Base-by-base conservation (phyloP, 2,888 invertebrate species). In the Habroteleia sp. region DNA sequence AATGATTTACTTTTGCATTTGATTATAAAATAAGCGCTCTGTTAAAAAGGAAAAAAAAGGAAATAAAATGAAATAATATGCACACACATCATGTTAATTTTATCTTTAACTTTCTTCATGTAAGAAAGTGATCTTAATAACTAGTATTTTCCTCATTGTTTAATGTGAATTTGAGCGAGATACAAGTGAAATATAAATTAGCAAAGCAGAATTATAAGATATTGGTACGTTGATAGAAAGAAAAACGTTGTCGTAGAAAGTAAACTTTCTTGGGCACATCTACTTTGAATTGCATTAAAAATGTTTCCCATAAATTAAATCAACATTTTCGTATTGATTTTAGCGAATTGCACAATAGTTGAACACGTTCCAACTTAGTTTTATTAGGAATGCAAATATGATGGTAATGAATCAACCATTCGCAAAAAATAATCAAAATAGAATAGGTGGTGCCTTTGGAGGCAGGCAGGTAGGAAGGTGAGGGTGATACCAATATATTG, bases 401-500 rank as follows among this genome's bases (percentile, higher is more conserved):
- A 50, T 66, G 48, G 58, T 58, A 58, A 58, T 69, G 58, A 71
- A 71, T 71, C 69, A 54, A 62, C 69, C 69, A 71, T 71, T 62
- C 11, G 60, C 37, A 44, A 71, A 58, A 65, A 73, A 58, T 41
- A 62, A 54, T 71, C 52, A 56, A 71, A 65, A 73, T 58, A 58
- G 65, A 60, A 54, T 62, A 56, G 78, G 78, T 73, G 72, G 76
- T 73, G 77, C 74, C 63, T 52, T 35, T 58, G 68, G 62, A 42
- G 48, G 63, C 25, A 41, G 39, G 39, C 56, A 20, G 41, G 33
- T 33, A 56, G 58, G 65, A 37, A 58, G 63, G 73, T 60, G 74
- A 68, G 63, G 72, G 63, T 65, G 69, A 69, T 63, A 73, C 65
- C 54, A 65, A 60, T 62, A 54, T 63, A 56, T 62, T 68, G 58